A percentile compares a stretch with the other conserved stretches of the same genome.
Evolutionary conservation across 2,888 invertebrate species (phyloP).

Genomic region (Silvanus unidentatus): DNA sequence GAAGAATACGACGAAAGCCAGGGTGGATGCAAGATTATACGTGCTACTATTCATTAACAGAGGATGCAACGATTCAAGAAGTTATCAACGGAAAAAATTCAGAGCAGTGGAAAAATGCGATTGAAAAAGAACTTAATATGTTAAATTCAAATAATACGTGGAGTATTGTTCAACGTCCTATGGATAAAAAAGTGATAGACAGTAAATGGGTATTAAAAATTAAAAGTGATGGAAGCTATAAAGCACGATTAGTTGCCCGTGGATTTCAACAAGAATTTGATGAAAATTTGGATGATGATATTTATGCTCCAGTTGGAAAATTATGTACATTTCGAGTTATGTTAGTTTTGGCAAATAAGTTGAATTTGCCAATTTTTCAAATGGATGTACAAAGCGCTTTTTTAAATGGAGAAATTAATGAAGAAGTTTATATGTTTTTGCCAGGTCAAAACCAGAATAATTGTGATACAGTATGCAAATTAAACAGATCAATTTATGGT

Average conservation of each 20-base stretch:
- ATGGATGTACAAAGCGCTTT: slow-evolving; percentile 24
- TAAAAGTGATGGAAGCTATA: slow-evolving; percentile 7
- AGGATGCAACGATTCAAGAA: slow-evolving; percentile 12
- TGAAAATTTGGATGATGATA: slow-evolving; percentile 9
- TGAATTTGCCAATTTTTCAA: slow-evolving; percentile 14
- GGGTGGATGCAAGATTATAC: slow-evolving; percentile 5
- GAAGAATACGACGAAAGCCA: slow-evolving; percentile 2
- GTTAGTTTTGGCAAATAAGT: slow-evolving; percentile 17
- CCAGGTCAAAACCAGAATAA: slow-evolving; percentile 17
- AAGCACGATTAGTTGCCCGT: slow-evolving; percentile 19
- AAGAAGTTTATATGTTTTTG: slow-evolving; percentile 20
- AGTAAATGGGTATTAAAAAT: slow-evolving; percentile 18
- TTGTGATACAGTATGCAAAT: slow-evolving; percentile 17
- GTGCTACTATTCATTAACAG: slow-evolving; percentile 1
- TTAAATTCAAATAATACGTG: slow-evolving; percentile 11
- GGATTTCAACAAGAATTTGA: slow-evolving; percentile 16
- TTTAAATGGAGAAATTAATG: slow-evolving; percentile 21
- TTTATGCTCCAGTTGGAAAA: slow-evolving; percentile 25
- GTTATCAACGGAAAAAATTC: background rate
- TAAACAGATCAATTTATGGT: slow-evolving; percentile 24
- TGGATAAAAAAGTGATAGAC: slow-evolving; percentile 15
- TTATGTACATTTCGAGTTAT: slow-evolving; percentile 22
- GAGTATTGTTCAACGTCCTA: slow-evolving; percentile 12
- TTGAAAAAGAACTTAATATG: slow-evolving; percentile 4
- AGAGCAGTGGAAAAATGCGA: background rate